A percentile compares a stretch with the other conserved stretches of the same genome.
These are phyloP conservation scores for Merodon equestris DNA, from an alignment of 2,888 invertebrate species.

Conservation along the genomic window DNA sequence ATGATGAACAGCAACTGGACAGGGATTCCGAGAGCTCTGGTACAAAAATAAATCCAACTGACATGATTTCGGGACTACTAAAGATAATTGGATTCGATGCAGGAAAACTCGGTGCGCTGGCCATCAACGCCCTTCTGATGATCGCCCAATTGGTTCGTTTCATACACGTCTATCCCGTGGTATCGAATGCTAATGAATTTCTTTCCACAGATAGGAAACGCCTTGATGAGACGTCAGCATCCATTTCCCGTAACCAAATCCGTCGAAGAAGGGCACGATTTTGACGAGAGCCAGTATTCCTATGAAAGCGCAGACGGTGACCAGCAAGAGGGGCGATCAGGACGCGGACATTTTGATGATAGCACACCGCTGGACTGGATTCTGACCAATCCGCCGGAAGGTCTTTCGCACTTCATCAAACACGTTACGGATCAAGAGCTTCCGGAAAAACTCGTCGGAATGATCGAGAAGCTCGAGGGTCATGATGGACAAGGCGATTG, in stretches of 20 bases:
- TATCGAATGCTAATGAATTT: background rate
- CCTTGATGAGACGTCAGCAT: conserved; percentile 70
- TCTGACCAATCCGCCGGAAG: conserved; percentile 82
- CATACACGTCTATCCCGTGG: no score
- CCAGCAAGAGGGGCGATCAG: conserved; percentile 69
- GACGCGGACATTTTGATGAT: conserved; percentile 70
- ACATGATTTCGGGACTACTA: conserved; percentile 80
- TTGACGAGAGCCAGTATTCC: conserved; percentile 24
- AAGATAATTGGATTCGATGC: conserved; percentile 87
- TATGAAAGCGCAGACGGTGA: conserved; percentile 61
- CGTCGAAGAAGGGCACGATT: conserved; percentile 48
- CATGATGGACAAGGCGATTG: conserved; percentile 84
- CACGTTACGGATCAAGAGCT: conserved; percentile 83
- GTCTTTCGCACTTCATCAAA: conserved; percentile 81
- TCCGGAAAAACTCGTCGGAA: conserved; percentile 82
- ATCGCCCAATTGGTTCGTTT: conserved; percentile 89
- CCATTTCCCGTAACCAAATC: conserved; percentile 21
- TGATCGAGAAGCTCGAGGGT: conserved; percentile 80
- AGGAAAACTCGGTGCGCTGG: conserved; percentile 88
- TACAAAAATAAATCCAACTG: conserved; percentile 46
- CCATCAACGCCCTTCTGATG: conserved; percentile 90
- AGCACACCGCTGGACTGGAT: conserved; percentile 83
- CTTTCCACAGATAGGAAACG: conserved; percentile 73
- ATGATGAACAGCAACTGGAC: conserved; percentile 50
- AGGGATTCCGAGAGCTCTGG: conserved; percentile 42